A percentile compares a stretch with the other conserved stretches of the same genome.
These are phyloP conservation scores for Turritopsis rubra DNA, from an alignment of 30 jellyfish, hydroid and myxozoan species.

Conservation along the genomic window DNA sequence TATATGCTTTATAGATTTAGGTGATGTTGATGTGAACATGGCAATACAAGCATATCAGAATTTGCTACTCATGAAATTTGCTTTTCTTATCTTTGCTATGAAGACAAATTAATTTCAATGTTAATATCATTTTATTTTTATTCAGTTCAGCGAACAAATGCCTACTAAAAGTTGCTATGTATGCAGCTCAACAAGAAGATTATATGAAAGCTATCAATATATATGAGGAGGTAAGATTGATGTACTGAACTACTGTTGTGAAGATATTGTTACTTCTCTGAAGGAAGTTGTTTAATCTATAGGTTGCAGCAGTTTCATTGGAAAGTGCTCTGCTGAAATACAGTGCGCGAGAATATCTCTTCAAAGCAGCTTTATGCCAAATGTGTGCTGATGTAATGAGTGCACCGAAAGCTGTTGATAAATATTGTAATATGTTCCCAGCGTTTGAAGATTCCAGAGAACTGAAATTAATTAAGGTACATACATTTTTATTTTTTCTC, in stretches of 20 bases:
- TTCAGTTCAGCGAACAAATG: constrained; percentile 95
- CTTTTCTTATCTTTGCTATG: too few relatives aligned
- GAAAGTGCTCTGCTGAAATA: constrained; percentile 88
- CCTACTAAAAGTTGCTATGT: constrained; percentile 84
- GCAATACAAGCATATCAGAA: too few relatives aligned
- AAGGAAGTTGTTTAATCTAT: not conserved
- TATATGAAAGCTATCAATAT: constrained; percentile 78
- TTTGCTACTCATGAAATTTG: not conserved
- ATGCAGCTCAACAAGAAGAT: constrained; percentile 79
- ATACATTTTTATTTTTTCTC: not conserved
- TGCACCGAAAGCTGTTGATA: constrained; percentile 63
- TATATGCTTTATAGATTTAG: too few relatives aligned
- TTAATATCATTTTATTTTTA: not conserved
- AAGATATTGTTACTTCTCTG: not conserved
- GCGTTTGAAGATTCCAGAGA: constrained; percentile 96
- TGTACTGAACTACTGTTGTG: not conserved
- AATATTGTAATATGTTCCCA: constrained; percentile 82
- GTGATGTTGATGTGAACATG: too few relatives aligned
- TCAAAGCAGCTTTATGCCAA: constrained; percentile 70
- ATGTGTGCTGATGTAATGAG: constrained; percentile 70
- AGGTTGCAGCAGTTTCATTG: constrained; percentile 85
- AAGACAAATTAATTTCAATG: too few relatives aligned
- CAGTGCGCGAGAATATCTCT: constrained; percentile 89
- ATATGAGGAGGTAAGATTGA: constrained; percentile 81
- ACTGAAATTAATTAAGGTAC: constrained; percentile 63